Base-by-base conservation (phyloP, 2,797 vertebrate genomes). In the Kryptolebias ocellatus region DNA sequence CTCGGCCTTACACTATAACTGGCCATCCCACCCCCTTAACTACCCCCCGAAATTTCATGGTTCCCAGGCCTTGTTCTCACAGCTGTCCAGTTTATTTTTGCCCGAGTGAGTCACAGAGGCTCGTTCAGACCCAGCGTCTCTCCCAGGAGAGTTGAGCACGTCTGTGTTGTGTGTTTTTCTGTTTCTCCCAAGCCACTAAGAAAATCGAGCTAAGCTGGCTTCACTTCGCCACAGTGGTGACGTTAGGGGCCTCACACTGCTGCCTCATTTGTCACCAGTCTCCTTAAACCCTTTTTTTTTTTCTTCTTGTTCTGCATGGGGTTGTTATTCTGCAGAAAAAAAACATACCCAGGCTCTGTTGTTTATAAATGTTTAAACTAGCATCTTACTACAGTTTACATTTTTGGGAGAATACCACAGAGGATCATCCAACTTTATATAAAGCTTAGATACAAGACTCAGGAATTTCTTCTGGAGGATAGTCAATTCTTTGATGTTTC, bases 1-100 rank as follows among this genome's bases (percentile, higher is more conserved):
- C 62, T 79, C 52, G 0, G 51, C 76, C 59, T 73, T 37, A 24
- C 64, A 14, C 74, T 68, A 46, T 24, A 80, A 42, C 55, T 53
- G 39, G 51, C 76, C 63, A 81, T 65, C 87, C 83, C 83, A 65
- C 85, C 83, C 83, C 81, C 69, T 81, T 72, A 85, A 85, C 88
- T 81, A 78, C 81, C 91, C 87, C 84, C 34, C 28, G 29, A 83
- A 81, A 89, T 87, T 83, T 82, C 80, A 83, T 84, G 85, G 89
- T 94, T 94, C 93, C 93, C 93, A 94, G 92, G 93, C 88, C 93
- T 90, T 86, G 91, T 94, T 95, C 93, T 93, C 94, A 93, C 93
- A 95, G 91, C 93, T 91, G 88, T 88, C 83, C 67, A 42, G 90
- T 93, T 95, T 94, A 94, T 94, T 94, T 95, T 94, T 90, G 90